Percentiles rank a stretch among this genome's conserved stretches.
These are phyloP conservation scores for Cerceris rybyensis DNA, from an alignment of 2,888 invertebrate species.

Conservation along the genomic window DNA sequence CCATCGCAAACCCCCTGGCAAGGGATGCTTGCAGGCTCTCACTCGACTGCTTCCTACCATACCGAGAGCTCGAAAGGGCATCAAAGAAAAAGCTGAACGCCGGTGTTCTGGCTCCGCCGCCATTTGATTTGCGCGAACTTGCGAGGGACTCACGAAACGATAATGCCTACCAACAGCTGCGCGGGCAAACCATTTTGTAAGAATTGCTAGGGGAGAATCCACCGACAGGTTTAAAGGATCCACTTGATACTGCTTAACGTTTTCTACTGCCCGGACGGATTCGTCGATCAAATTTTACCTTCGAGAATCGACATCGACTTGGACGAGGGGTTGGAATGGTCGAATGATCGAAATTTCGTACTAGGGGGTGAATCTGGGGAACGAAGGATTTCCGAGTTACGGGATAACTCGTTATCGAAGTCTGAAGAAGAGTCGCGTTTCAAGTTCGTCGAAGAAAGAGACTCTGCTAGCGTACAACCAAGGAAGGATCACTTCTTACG, in stretches of 20 bases:
- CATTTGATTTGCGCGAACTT: conserved; percentile 75
- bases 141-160: conserved; percentile 58
- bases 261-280: conserved; percentile 20
- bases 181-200: conserved; percentile 51
- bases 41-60: conserved; percentile 71
- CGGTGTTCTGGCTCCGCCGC: conserved; percentile 63
- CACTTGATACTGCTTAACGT: conserved; percentile 31
- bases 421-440: too few relatives aligned
- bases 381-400: too few relatives aligned
- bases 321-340: conserved; percentile 3
- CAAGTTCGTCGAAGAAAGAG: conserved; percentile 4
- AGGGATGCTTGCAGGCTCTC: conserved; percentile 71
- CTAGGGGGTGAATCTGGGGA: too few relatives aligned
- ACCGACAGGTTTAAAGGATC: conserved; percentile 43
- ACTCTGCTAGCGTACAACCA: conserved; percentile 5
- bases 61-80: conserved; percentile 72
- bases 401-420: too few relatives aligned
- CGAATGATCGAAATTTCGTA: not conserved
- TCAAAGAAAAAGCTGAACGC: conserved; percentile 75
- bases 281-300: conserved; percentile 41
- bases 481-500: not conserved
- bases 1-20: conserved; percentile 60
- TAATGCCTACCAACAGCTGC: conserved; percentile 67
- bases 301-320: conserved; percentile 24
- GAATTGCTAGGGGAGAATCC: conserved; percentile 38